phyloP scores from a whole-genome alignment of 2,797 vertebrate species.

The Liparis tanakae region DNA sequence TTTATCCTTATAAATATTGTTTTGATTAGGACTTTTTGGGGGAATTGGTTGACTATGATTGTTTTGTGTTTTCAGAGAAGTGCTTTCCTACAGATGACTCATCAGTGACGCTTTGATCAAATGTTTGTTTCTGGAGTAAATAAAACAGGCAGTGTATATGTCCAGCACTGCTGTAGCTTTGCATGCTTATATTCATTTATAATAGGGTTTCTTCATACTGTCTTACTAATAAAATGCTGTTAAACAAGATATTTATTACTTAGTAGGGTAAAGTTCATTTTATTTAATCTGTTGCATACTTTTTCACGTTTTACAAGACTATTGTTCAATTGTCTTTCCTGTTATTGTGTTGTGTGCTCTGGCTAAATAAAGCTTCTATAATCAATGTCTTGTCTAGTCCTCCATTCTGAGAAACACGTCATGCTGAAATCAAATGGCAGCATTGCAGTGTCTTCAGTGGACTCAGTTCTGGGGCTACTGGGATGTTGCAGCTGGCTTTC shows the following conservation, averaged over 20 bases:
- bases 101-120: slow-evolving; percentile 1
- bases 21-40: slow-evolving; percentile 6
- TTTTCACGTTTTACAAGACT: slow-evolving; percentile 16
- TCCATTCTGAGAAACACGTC: background rate
- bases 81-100: background rate
- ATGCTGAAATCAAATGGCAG: background rate
- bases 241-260: slow-evolving; percentile 49
- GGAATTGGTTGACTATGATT: slow-evolving; percentile 6
- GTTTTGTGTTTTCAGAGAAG: slow-evolving; percentile 35
- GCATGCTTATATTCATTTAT: slow-evolving; percentile 28
- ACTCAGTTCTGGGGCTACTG: background rate
- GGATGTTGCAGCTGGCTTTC: too few species aligned
- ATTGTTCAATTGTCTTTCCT: slow-evolving; percentile 22
- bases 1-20: background rate
- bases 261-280: slow-evolving; percentile 41
- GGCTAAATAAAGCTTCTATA: slow-evolving; percentile 53
- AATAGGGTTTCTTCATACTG: slow-evolving; percentile 18
- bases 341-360: slow-evolving; percentile 47
- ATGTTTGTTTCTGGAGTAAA: slow-evolving; percentile 19
- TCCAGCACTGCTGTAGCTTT: slow-evolving; percentile 18
- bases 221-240: slow-evolving; percentile 32
- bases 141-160: slow-evolving; percentile 1
- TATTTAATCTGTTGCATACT: slow-evolving; percentile 8
- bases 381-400: background rate
- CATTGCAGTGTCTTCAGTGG: background rate